phyloP scores from a whole-genome alignment of 2,888 invertebrate genomes.

The Penaeus monodon region DNA sequence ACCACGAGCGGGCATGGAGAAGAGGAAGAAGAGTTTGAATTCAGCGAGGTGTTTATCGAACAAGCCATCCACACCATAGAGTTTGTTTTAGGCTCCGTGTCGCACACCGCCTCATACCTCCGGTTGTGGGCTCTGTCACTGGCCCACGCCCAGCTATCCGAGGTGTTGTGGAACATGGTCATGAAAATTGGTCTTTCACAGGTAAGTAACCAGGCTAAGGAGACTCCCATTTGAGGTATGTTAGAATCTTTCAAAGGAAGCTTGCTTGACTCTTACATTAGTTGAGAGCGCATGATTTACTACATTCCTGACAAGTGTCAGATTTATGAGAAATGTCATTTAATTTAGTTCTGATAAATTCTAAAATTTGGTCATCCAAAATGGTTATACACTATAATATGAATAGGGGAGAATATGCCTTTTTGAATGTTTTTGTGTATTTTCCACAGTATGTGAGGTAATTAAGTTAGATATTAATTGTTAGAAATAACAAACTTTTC shows the following conservation, averaged over 20 bases:
- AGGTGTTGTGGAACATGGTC: slow-evolving; percentile 83
- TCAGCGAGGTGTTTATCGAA: slow-evolving; percentile 91
- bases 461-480: not conserved
- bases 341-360: no score
- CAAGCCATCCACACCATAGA: slow-evolving; percentile 97
- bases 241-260: not conserved
- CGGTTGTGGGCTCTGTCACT: slow-evolving; percentile 96
- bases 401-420: no score
- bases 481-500: not conserved
- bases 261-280: no score
- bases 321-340: no score
- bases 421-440: no score
- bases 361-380: no score
- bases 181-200: slow-evolving; percentile 74
- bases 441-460: not conserved
- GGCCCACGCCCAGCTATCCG: slow-evolving; percentile 91
- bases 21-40: slow-evolving; percentile 73
- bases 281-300: no score
- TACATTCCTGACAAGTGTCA: no score
- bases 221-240: not conserved
- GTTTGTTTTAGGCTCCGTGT: slow-evolving; percentile 94
- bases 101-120: slow-evolving; percentile 96
- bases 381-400: no score
- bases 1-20: slow-evolving; percentile 8
- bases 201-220: slow-evolving; percentile 5